Base-by-base conservation (phyloP, 2,113 vertebrate genomes). In the Bufo gargarizans region DNA sequence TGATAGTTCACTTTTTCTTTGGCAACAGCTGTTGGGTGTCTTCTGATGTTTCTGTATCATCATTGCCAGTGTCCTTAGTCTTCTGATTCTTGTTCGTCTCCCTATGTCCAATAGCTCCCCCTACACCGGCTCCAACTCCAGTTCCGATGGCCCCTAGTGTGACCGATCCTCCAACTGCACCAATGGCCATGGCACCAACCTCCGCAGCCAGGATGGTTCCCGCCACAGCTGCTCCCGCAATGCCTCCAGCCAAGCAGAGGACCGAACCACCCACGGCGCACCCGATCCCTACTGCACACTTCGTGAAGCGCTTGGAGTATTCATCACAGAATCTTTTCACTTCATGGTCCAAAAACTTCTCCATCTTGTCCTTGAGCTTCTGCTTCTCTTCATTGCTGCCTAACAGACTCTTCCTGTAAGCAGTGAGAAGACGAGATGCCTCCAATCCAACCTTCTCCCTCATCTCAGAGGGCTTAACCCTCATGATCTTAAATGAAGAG, bases 251-350 rank as follows among this genome's bases (percentile, higher is more conserved):
- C 72, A 88, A 19, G 33, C 22, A 69, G 49, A 88, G 59, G 20
- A 88, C 49, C 10, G 81, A 72, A 6, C 87, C 87, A 5, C 81
- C 87, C 4, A 88, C 72, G 0, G 87, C 87, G 13, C 72, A 77
- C 14, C 87, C 87, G 4, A 88, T 20, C 22, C 58, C 58, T 4
- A 88, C 72, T 0, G 87, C 82, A 47, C 59, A 78, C 74, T 69
- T 88, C 7, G 61, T 88, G 61, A 88, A 88, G 7, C 72, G 58
- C 33, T 84, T 84, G 72, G 87, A 88, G 50, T 88, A 88, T 10
- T 69, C 82, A 3, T 20, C 7, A 10, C 72, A 77, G 16, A 88
- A 84, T 19, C 50, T 56, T 0, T 88, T 61, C 50, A 78, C 56
- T 63, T 61, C 43, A 8, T 84, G 43, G 5, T 14, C 22, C 47